Percentiles rank a stretch among this genome's conserved stretches.
Evolutionary conservation across 2,797 vertebrate genomes (phyloP).

Genomic region (Bovichtus diacanthus): DNA sequence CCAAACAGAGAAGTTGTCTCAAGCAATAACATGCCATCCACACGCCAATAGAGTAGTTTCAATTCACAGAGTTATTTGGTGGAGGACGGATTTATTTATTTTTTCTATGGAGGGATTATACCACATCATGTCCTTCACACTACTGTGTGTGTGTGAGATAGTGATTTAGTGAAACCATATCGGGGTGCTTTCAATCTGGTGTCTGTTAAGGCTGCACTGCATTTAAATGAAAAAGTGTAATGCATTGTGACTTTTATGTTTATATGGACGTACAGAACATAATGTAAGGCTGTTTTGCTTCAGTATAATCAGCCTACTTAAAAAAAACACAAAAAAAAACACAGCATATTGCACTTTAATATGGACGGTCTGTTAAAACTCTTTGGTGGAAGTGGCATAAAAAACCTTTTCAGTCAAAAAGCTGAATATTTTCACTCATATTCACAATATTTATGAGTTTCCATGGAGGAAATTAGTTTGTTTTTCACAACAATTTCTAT

Average conservation of each 20-base stretch:
- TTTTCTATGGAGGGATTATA: conserved; percentile 59
- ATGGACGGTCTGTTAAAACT: neutral
- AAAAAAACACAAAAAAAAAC: no score
- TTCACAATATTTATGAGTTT: neutral
- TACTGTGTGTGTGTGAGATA: conserved; percentile 17
- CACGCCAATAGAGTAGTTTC: conserved; percentile 81
- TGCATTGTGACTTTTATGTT: neutral
- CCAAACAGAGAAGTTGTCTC: conserved; percentile 74
- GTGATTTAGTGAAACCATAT: conserved; percentile 33
- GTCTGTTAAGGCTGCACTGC: neutral
- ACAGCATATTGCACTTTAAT: no score
- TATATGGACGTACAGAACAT: neutral
- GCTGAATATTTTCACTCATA: neutral
- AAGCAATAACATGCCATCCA: conserved; percentile 70
- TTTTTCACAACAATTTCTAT: neutral
- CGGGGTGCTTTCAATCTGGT: conserved; percentile 4
- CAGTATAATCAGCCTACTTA: neutral
- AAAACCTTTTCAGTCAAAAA: neutral
- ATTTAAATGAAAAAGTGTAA: neutral
- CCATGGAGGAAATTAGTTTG: neutral
- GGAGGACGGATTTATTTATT: conserved; percentile 53
- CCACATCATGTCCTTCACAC: conserved; percentile 43
- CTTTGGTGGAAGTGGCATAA: neutral
- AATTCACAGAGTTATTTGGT: conserved; percentile 81
- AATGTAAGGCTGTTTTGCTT: neutral